phyloP scores from a whole-genome alignment of 2,797 vertebrate genomes.

The Prionace glauca region DNA sequence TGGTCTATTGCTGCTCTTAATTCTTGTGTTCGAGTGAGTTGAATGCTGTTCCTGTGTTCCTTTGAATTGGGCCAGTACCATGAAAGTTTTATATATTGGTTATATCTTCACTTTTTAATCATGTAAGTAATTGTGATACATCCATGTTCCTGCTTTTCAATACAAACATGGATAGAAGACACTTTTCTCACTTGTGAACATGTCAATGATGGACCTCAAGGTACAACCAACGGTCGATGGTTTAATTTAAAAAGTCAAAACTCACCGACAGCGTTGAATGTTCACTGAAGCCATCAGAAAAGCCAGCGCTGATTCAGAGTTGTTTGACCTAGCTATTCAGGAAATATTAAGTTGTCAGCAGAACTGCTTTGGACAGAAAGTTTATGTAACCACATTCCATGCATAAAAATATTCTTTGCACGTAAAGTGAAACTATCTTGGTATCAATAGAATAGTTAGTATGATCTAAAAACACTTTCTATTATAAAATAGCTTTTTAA shows the following conservation, averaged over 20 bases:
- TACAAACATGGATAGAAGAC: neutral
- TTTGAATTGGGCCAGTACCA: neutral
- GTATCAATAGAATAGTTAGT: neutral
- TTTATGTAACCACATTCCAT: neutral
- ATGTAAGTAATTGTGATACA: neutral
- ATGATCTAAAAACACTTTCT: neutral
- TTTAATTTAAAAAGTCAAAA: constrained; percentile 82
- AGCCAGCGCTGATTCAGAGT: constrained; percentile 16
- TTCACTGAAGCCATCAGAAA: constrained; percentile 74
- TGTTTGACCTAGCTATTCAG: neutral
- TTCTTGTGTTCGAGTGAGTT: too few species aligned
- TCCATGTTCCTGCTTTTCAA: neutral
- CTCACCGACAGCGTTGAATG: constrained; percentile 99
- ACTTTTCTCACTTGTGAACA: constrained; percentile 33
- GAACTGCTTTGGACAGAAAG: neutral
- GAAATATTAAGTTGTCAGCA: neutral
- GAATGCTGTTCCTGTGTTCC: neutral
- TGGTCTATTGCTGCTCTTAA: too few species aligned
- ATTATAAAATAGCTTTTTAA: neutral
- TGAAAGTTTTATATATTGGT: neutral
- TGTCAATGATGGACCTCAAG: constrained; percentile 71
- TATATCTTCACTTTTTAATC: neutral
- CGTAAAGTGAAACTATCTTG: neutral
- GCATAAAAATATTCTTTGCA: neutral
- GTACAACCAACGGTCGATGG: constrained; percentile 99